These are phyloP conservation scores for Caranx ignobilis DNA, from an alignment of 2,113 vertebrate genomes.

Conservation along the genomic window DNA sequence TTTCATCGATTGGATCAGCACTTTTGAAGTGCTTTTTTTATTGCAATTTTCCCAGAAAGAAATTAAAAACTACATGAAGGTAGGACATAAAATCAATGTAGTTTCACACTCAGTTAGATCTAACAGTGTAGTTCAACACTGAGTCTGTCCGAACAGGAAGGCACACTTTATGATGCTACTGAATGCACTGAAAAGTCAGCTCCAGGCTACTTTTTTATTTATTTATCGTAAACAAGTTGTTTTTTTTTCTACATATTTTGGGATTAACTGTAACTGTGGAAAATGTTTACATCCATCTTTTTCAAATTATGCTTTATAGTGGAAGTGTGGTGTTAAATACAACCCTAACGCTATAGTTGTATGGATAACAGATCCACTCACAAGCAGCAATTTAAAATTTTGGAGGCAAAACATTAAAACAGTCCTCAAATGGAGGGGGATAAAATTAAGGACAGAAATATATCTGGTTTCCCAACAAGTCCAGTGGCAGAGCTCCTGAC, in stretches of 20 bases:
- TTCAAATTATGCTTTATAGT: background rate
- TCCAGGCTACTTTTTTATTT: too few relatives aligned
- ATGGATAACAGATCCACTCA: background rate
- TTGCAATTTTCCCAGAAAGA: background rate
- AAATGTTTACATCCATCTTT: background rate
- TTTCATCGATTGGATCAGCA: background rate
- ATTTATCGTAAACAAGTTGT: too few relatives aligned
- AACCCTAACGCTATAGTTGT: background rate
- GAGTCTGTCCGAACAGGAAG: background rate
- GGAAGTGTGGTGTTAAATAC: too few relatives aligned
- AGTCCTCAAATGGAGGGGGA: too few relatives aligned
- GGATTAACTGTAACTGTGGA: background rate
- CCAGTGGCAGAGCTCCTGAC: constrained; percentile 34
- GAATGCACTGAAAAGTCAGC: background rate
- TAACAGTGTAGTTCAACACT: constrained; percentile 11
- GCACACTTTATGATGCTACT: background rate
- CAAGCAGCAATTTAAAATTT: background rate
- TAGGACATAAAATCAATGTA: background rate
- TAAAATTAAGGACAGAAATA: constrained; percentile 17
- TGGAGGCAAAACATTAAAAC: background rate
- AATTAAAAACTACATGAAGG: background rate
- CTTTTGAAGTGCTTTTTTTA: background rate
- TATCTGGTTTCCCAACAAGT: constrained; percentile 26
- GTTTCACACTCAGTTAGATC: constrained; percentile 4
- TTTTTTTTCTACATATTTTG: background rate